A percentile compares a stretch with the other conserved stretches of the same genome.
Evolutionary conservation across 2,113 vertebrate genomes (phyloP).

Genomic region (Poeciliopsis prolifica): DNA sequence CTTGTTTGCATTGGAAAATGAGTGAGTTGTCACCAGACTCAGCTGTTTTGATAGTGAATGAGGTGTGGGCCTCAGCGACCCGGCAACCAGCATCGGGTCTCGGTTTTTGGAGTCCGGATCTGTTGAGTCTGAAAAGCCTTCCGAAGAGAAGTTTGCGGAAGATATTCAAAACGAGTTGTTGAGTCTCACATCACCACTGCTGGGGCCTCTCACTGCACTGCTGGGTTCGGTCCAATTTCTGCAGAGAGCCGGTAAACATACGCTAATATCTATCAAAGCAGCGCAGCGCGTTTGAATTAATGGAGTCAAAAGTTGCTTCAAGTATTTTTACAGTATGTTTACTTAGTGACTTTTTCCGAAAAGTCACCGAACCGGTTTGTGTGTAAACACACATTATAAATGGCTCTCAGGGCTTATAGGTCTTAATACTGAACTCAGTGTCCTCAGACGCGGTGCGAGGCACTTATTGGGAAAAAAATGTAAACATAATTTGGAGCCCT

Average conservation of each 20-base stretch:
- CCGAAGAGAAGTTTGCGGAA: not conserved
- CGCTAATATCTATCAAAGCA: slow-evolving; percentile 10
- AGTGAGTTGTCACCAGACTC: slow-evolving; percentile 14
- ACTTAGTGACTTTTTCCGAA: slow-evolving; percentile 21
- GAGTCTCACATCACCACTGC: not conserved
- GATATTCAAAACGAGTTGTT: slow-evolving; percentile 1
- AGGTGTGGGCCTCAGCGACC: no score
- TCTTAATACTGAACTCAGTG: not conserved
- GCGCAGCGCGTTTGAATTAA: not conserved
- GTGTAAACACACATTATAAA: slow-evolving; percentile 8
- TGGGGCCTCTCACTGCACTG: not conserved
- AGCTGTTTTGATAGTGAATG: slow-evolving; percentile 10
- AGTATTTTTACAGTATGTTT: slow-evolving; percentile 41
- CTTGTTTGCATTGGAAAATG: slow-evolving; percentile 33
- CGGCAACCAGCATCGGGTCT: not conserved
- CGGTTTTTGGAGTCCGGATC: not conserved
- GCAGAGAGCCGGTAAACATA: slow-evolving; percentile 29
- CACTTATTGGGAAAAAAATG: not conserved
- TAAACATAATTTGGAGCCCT: not conserved
- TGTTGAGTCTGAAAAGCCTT: no score
- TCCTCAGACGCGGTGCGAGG: not conserved
- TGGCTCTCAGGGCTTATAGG: not conserved
- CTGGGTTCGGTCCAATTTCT: not conserved
- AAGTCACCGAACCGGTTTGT: not conserved
- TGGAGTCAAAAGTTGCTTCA: slow-evolving; percentile 8